Evolutionary conservation across 2,888 invertebrate species (phyloP).

Genomic region (Rhagonycha fulva): DNA sequence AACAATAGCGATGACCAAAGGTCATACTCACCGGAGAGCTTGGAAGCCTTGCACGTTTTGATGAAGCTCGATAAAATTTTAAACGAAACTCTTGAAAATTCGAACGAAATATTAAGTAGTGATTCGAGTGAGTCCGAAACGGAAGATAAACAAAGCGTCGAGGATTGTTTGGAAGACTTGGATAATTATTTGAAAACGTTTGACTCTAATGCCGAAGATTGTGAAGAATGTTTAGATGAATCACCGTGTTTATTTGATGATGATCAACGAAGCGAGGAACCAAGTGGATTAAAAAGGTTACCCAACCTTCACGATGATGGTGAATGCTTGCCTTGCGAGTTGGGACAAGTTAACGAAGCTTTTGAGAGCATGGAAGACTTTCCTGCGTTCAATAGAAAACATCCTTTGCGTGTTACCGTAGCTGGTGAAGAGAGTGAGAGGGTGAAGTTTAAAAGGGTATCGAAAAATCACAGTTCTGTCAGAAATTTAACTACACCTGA

Average conservation of each 20-base stretch:
- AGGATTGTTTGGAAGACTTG: conserved; percentile 59
- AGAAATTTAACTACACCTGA: conserved; percentile 13
- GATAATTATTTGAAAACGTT: conserved; percentile 59
- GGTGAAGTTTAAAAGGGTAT: conserved; percentile 11
- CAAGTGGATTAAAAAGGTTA: conserved; percentile 3
- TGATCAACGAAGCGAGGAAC: conserved; percentile 3
- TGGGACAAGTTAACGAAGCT: conserved; percentile 22
- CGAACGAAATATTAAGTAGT: conserved; percentile 46
- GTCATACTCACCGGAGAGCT: conserved; percentile 28
- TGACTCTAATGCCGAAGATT: conserved; percentile 43
- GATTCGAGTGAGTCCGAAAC: conserved; percentile 15
- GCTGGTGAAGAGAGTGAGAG: conserved; percentile 32
- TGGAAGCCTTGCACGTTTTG: conserved; percentile 59
- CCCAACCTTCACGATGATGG: conserved; percentile 7
- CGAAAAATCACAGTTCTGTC: conserved; percentile 14
- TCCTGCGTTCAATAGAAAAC: conserved; percentile 28
- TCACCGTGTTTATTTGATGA: conserved; percentile 6
- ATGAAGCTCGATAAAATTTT: conserved; percentile 64
- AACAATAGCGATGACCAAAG: conserved; percentile 20
- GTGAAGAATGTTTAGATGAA: background rate
- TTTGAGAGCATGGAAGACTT: conserved; percentile 23
- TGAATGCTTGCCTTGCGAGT: conserved; percentile 3
- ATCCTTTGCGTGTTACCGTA: conserved; percentile 32
- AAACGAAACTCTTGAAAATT: conserved; percentile 59
- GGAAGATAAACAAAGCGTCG: conserved; percentile 40